A percentile compares a stretch with the other conserved stretches of the same genome.
Conservation (phyloP, 2,113 vertebrate genomes). For the Polypterus bichir region DNA sequence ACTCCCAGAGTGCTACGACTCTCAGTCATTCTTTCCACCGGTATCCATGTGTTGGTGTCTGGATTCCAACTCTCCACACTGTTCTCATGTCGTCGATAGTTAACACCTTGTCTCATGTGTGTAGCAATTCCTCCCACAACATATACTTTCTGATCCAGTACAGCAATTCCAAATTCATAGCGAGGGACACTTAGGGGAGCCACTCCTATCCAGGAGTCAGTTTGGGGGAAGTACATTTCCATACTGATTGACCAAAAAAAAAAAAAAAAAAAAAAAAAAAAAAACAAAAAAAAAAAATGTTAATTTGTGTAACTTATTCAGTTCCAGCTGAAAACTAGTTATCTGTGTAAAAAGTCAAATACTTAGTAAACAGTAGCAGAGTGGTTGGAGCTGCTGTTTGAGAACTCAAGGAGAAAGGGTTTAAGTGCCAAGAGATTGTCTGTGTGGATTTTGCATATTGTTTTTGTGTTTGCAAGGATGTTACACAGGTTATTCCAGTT, state of each 20-base stretch:
- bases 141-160: slow-evolving; percentile 86
- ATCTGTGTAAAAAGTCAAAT: too few relatives aligned
- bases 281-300: too few relatives aligned
- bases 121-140: slow-evolving; percentile 92
- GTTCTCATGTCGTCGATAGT: slow-evolving; percentile 80
- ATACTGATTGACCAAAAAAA: slow-evolving; percentile 50
- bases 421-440: too few relatives aligned
- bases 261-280: not conserved
- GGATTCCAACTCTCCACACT: slow-evolving; percentile 94
- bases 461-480: too few relatives aligned
- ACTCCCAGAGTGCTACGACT: slow-evolving; percentile 84
- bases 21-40: slow-evolving; percentile 79
- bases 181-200: slow-evolving; percentile 83
- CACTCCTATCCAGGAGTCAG: slow-evolving; percentile 92
- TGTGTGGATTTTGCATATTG: too few relatives aligned
- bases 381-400: too few relatives aligned
- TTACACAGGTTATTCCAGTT: too few relatives aligned
- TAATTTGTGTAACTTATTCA: too few relatives aligned
- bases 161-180: slow-evolving; percentile 85
- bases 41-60: slow-evolving; percentile 85
- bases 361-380: too few relatives aligned
- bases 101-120: slow-evolving; percentile 80
- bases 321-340: too few relatives aligned
- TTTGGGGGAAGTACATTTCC: slow-evolving; percentile 97
- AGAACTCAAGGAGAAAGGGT: too few relatives aligned